Base-by-base conservation (phyloP, 2,113 vertebrate genomes). In the Macquaria ambigua region DNA sequence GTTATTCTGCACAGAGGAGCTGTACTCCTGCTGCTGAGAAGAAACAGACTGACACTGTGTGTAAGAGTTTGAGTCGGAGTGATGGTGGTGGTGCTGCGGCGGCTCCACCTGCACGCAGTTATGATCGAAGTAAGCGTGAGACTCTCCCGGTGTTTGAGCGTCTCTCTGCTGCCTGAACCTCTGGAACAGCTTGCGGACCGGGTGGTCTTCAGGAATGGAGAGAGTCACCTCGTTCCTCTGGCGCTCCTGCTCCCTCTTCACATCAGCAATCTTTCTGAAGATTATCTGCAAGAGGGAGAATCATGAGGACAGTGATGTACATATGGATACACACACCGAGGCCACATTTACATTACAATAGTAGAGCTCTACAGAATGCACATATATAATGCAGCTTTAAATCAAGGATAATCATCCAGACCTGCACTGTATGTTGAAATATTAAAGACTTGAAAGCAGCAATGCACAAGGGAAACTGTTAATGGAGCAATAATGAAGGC, bases 131-230 rank as follows among this genome's bases (percentile, higher is more conserved):
- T 97, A 97, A 0, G 90, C 55, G 53, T 95, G 94, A 0, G 82
- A 62, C 0, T 97, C 96, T 14, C 95, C 96, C 16, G 96, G 95
- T 1, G 96, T 94, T 23, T 96, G 95, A 88, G 97, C 89, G 79
- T 99, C 98, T 90, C 98, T 97, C 74, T 99, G 98, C 93, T 99
- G 98, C 84, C 98, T 97, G 95, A 99, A 99, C 87, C 97, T 99
- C 94, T 99, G 98, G 95, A 99, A 99, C 76, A 99, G 97, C 87
- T 99, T 99, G 52, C 98, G 89, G 34, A 99, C 98, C 0, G 98
- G 98, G 86, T 99, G 98, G 89, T 99, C 98, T 69, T 98, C 98
- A 0, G 98, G 98, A 74, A 99, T 99, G 88, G 97, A 98, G 86
- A 99, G 96, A 0, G 97, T 96, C 90, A 98, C 98, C 90, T 99